phyloP scores from a whole-genome alignment of 2,797 vertebrate genomes.

The Pseudochirops corinnae region DNA sequence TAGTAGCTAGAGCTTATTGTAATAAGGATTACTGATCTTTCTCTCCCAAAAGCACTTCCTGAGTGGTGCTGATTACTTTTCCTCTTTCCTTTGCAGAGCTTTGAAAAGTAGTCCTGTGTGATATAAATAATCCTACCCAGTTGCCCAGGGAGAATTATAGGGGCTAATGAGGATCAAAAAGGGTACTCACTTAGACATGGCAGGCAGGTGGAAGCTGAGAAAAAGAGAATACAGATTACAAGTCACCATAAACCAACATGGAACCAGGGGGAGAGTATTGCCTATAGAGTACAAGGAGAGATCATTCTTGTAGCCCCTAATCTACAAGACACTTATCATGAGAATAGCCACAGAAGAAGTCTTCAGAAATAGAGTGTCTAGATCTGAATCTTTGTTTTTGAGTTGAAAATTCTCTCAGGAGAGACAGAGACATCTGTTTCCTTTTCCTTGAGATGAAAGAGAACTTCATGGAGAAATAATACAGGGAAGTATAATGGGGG shows the following conservation, averaged over 20 bases:
- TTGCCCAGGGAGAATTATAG: not conserved
- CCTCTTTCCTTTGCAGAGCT: not conserved
- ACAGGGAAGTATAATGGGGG: not conserved
- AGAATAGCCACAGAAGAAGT: not conserved
- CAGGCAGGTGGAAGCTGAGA: not conserved
- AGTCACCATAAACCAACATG: not conserved
- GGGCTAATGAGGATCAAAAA: not conserved
- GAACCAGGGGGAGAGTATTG: not conserved
- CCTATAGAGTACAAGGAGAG: not conserved
- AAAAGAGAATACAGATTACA: not conserved
- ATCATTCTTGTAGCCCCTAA: not conserved
- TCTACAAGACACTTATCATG: not conserved
- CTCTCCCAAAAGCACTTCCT: not conserved
- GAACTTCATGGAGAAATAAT: not conserved
- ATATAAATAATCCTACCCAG: not conserved
- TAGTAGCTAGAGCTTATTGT: not conserved
- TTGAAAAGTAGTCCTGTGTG: not conserved
- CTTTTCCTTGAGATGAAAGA: not conserved
- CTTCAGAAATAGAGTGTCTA: not conserved
- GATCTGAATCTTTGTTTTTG: not conserved
- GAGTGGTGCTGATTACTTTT: not conserved
- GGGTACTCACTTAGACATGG: not conserved
- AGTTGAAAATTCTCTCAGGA: not conserved
- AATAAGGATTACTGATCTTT: not conserved
- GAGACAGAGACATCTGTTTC: not conserved